Conservation (phyloP, 1,140 invertebrate species). For the Magallana ariakensis region DNA sequence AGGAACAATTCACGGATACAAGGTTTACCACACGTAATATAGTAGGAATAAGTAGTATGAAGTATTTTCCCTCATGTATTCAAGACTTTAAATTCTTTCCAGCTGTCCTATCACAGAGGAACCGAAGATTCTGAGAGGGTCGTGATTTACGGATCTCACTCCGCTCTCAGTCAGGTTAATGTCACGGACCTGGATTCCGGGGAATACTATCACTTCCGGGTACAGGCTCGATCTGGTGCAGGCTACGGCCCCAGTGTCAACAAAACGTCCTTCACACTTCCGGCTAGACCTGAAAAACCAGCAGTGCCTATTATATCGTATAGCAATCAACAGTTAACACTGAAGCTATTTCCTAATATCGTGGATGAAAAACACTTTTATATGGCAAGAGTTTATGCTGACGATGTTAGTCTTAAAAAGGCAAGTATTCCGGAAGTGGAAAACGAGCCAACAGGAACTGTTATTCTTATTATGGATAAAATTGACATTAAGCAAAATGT, state of each 20-base stretch:
- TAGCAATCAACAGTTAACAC: neutral
- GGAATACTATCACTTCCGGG: neutral
- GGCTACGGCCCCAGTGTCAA: neutral
- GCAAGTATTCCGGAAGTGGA: neutral
- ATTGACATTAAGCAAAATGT: neutral
- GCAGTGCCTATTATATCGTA: neutral
- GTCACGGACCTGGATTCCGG: neutral
- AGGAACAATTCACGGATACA: slow-evolving; percentile 7
- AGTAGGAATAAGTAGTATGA: too few species aligned
- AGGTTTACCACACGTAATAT: neutral
- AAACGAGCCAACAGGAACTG: neutral
- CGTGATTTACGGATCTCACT: neutral
- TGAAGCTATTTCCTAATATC: neutral
- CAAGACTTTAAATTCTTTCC: neutral
- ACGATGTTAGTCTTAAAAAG: neutral
- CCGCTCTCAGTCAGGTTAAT: neutral
- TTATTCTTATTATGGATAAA: neutral
- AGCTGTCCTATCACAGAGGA: neutral
- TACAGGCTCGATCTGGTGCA: neutral
- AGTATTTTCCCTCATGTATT: too few species aligned
- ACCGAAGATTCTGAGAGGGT: neutral
- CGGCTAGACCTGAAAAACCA: slow-evolving; percentile 12
- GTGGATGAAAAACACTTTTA: neutral
- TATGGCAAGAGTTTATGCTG: neutral
- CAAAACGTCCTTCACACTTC: neutral